Evolutionary conservation across 1,140 invertebrate species (phyloP).

Genomic region (Hydropsyche tenuis): DNA sequence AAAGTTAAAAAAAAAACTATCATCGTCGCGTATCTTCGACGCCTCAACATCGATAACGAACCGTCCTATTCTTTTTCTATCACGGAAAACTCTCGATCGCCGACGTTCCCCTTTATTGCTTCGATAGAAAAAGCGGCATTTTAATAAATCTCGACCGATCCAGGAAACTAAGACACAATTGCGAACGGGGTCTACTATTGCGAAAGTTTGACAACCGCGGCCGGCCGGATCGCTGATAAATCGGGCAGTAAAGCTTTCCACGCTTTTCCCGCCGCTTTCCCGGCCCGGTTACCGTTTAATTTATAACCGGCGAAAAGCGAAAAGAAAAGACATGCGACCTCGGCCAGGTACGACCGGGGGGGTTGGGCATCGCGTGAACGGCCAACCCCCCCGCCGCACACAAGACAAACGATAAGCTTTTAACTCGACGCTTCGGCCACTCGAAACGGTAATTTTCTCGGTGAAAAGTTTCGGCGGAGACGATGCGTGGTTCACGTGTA

Average conservation of each 20-base stretch:
- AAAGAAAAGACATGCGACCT: constrained; percentile 2
- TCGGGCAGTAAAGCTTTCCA: constrained; percentile 4
- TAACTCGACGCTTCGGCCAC: constrained; percentile 1
- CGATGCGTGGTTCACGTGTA: too few relatives aligned
- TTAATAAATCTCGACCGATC: too few relatives aligned
- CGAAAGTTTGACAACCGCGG: constrained; percentile 5
- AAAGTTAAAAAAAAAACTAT: too few relatives aligned
- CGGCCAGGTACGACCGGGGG: too few relatives aligned
- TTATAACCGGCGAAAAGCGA: not conserved
- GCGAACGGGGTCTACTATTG: not conserved
- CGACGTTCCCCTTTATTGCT: not conserved
- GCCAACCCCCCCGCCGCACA: not conserved
- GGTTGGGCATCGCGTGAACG: not conserved
- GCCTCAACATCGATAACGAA: too few relatives aligned
- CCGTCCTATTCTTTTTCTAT: too few relatives aligned
- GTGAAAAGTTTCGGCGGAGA: too few relatives aligned
- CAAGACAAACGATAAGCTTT: constrained; percentile 22
- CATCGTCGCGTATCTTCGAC: too few relatives aligned
- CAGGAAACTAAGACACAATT: not conserved
- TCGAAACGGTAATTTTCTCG: not conserved
- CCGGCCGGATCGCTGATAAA: constrained; percentile 7
- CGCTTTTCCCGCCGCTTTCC: not conserved
- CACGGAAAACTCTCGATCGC: not conserved
- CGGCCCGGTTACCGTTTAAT: not conserved
- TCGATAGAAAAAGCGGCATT: not conserved